phyloP scores from a whole-genome alignment of 2,888 invertebrate species.

The Chalcosyrphus nemorum region DNA sequence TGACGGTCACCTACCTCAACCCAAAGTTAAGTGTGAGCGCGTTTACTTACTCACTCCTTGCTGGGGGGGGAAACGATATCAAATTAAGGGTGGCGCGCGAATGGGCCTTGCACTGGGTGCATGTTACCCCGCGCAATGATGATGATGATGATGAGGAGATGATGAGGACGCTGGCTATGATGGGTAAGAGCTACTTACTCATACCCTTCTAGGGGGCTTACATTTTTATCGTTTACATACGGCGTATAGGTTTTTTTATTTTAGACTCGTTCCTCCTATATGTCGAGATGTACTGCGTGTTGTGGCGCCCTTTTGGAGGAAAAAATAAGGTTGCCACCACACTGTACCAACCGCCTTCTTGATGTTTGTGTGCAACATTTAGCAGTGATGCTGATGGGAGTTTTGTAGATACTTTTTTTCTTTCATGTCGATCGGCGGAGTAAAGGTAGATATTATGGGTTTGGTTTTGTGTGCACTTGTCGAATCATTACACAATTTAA shows the following conservation, averaged over 20 bases:
- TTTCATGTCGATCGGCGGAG: background rate
- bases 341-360: constrained; percentile 14
- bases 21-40: constrained; percentile 35
- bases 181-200: constrained; percentile 43
- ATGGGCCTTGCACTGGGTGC: constrained; percentile 31
- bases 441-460: constrained; percentile 33
- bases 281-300: constrained; percentile 36
- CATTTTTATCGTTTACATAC: constrained; percentile 44
- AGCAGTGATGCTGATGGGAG: background rate
- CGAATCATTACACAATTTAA: constrained; percentile 71
- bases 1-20: constrained; percentile 61
- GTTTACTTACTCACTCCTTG: constrained; percentile 9
- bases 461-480: constrained; percentile 61
- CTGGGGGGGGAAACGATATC: background rate
- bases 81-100: constrained; percentile 21
- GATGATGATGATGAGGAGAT: constrained; percentile 39
- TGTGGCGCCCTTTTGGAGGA: constrained; percentile 55
- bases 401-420: background rate
- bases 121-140: constrained; percentile 32
- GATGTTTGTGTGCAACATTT: constrained; percentile 40
- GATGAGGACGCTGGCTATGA: constrained; percentile 34
- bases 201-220: background rate
- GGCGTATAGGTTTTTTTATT: background rate
- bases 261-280: background rate
- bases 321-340: background rate